These are phyloP conservation scores for Ochropacha duplaris DNA, from an alignment of 2,888 invertebrate genomes.

Conservation along the genomic window DNA sequence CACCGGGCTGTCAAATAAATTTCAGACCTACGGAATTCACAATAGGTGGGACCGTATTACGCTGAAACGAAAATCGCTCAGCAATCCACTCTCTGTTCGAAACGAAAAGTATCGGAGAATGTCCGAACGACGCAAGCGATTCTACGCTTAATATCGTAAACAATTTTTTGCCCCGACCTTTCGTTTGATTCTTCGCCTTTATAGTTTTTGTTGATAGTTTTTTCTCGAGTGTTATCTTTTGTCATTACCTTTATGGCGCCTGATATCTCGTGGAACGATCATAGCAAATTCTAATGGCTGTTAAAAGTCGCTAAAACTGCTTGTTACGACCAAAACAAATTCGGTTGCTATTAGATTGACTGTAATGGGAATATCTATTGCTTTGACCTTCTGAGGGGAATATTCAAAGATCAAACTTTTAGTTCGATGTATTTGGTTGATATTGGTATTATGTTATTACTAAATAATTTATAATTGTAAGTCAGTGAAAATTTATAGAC, in stretches of 20 bases:
- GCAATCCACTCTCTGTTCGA: conserved; percentile 46
- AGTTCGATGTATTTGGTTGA: neutral
- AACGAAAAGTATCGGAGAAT: conserved; percentile 51
- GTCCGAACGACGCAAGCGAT: conserved; percentile 50
- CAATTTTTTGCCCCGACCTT: conserved; percentile 71
- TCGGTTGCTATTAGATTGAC: conserved; percentile 50
- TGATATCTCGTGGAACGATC: conserved; percentile 66
- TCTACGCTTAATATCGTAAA: conserved; percentile 52
- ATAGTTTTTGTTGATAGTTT: conserved; percentile 78
- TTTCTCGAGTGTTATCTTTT: conserved; percentile 70
- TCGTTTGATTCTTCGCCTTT: conserved; percentile 65
- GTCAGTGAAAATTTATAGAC: too few relatives aligned
- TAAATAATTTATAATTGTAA: too few relatives aligned
- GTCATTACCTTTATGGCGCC: conserved; percentile 76
- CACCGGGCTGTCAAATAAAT: conserved; percentile 82
- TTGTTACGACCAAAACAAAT: conserved; percentile 69
- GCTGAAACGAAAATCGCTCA: conserved; percentile 67
- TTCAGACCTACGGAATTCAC: conserved; percentile 78
- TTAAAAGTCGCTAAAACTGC: conserved; percentile 60
- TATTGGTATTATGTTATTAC: neutral
- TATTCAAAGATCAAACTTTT: conserved; percentile 10
- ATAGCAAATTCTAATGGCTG: conserved; percentile 74
- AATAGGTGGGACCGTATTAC: conserved; percentile 72
- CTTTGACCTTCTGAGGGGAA: conserved; percentile 31
- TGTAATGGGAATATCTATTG: conserved; percentile 38